A percentile compares a stretch with the other conserved stretches of the same genome.
Evolutionary conservation across 2,888 invertebrate species (phyloP).

Genomic region (Bugula neritina): DNA sequence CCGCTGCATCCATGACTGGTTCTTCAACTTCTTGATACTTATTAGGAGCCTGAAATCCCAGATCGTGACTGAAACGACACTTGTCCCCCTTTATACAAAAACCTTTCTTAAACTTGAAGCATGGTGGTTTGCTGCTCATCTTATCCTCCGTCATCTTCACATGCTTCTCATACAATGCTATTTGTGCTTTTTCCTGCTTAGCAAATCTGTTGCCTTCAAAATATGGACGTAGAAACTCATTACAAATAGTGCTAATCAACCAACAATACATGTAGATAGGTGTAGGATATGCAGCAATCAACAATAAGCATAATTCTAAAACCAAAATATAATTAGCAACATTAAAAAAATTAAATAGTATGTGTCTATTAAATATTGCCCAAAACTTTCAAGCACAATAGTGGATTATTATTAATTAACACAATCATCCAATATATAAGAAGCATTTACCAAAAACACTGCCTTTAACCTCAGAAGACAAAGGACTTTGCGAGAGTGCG

Average conservation of each 20-base stretch:
- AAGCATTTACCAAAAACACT: no score
- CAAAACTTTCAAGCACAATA: no score
- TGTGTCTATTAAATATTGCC: no score
- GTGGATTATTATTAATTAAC: no score
- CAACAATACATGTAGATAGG: no score
- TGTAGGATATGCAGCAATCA: background rate
- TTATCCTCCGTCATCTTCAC: conserved; percentile 72
- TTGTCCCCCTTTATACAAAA: conserved; percentile 58
- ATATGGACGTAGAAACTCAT: no score
- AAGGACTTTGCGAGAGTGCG: background rate
- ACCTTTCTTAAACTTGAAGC: conserved; percentile 87
- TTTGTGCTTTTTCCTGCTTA: conserved; percentile 68
- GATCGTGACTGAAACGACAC: conserved; percentile 23
- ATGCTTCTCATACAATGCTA: conserved; percentile 79
- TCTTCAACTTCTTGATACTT: background rate
- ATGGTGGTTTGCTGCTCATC: conserved; percentile 72
- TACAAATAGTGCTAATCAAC: no score
- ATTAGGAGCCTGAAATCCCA: conserved; percentile 15
- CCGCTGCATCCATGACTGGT: background rate
- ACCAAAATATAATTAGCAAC: no score
- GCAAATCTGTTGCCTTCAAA: background rate
- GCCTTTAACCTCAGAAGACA: background rate
- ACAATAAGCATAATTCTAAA: background rate
- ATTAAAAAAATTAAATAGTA: no score
- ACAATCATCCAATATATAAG: no score